Evolutionary conservation across 2,888 invertebrate species (phyloP), one percentile per base, ranked within the genome.

Genomic region (Trypoxylon attenuatum): DNA sequence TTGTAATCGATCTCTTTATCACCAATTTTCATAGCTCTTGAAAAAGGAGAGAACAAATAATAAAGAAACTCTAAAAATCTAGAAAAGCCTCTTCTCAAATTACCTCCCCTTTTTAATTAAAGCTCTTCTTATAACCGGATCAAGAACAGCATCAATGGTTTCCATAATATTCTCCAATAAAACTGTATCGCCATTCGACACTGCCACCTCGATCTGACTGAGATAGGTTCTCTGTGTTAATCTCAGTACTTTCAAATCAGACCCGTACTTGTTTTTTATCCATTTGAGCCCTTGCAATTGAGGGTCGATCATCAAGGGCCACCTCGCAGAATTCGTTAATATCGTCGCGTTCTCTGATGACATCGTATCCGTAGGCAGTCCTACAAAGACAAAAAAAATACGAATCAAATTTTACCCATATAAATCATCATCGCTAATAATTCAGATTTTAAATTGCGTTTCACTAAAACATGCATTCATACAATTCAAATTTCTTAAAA

Each of bases 231-330:
- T 92, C 82, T 94, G 93, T 0, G 94, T 94, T 27, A 96, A 88
- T 25, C 96, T 91, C 8, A 96, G 89, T 2, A 95, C 91, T 50
- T 92, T 91, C 42, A 98, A 87, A 0, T 89, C 85, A 0, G 91
- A 91, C 0, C 94, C 94, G 85, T 94, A 97, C 80, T 91, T 93
- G n/a, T 90, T 93, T 88, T 96, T 97, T 66, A 98, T 96, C 98
- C 98, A 98, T 87, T 97, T 97, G 52, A 97, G 91, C 15, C 96
- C 96, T 89, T 96, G 96, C 89, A 92, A 81, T 87, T 97, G 97
- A 0, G 97, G 97, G 88, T 98, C 98, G 73, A 98, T 97, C 92
- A 98, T 96, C 15, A 98, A 89, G 0, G 98, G 97, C 96, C 97
- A 98, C 21, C 97, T 89, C 38, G 96, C 93, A 0, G 96, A 96